Base-by-base conservation (phyloP, 2,113 vertebrate species). In the Diphyllodes magnificus region DNA sequence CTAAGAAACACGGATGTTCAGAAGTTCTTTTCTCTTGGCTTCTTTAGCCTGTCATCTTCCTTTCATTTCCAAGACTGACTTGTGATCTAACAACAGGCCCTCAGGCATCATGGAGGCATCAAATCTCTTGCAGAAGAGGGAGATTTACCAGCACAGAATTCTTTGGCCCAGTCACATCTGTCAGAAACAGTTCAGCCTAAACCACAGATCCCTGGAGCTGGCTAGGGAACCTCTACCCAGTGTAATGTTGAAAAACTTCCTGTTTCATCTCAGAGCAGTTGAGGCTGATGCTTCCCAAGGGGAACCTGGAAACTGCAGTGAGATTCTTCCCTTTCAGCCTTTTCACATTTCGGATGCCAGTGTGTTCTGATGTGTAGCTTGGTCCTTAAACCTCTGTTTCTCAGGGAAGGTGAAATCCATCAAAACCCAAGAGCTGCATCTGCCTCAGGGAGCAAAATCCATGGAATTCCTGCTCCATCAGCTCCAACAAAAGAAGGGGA, bases 11-110 rank as follows among this genome's bases (percentile, higher is more conserved):
- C 22, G 24, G 75, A 65, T 6, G 13, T 81, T 94, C 60, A 66
- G 40, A 77, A 92, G 39, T 75, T 70, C 65, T 77, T 83, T 86
- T 65, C 79, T 92, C 88, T 59, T 75, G 51, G 40, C 49, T 94
- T 86, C 49, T 86, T 20, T 72, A 76, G 59, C 53, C 63, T 60
- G 66, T 82, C 28, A 5, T 76, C 82, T 90, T 84, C 51, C 47
- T 75, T 93, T 93, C n/a, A 44, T 86, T 90, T 91, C 76, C 64
- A 50, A 39, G 75, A 61, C 50, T 92, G 68, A 59, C 76, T 91
- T 82, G 35, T 86, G 86, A 73, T 82, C 59, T 81, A 65, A 66
- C 47, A 47, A 66, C 31, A 7, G 42, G 77, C 65, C 50, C 72
- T 86, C 47, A 11, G 27, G 69, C 40, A 10, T 77, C 35, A 7